phyloP scores from a whole-genome alignment of 2,888 invertebrate genomes.

The Polylopha cassiicola region DNA sequence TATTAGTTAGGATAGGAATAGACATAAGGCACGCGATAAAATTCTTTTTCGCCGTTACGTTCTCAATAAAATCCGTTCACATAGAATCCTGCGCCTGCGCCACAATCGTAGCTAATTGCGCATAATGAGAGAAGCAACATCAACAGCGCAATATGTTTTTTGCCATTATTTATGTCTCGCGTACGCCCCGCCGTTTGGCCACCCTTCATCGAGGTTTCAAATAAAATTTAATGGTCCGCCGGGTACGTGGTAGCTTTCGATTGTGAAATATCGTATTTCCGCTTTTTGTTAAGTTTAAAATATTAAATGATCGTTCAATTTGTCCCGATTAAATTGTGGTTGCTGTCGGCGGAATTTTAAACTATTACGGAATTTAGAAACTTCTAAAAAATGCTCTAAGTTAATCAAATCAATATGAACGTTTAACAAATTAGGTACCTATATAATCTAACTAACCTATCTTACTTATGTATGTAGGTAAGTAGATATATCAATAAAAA shows the following conservation, averaged over 20 bases:
- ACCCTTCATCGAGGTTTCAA: slow-evolving; percentile 63
- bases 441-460: too few relatives aligned
- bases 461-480: too few relatives aligned
- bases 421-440: too few relatives aligned
- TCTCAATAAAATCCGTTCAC: slow-evolving; percentile 64
- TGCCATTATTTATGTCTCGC: slow-evolving; percentile 67
- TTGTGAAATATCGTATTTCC: slow-evolving; percentile 67
- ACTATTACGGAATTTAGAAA: too few relatives aligned
- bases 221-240: slow-evolving; percentile 73
- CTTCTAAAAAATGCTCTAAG: too few relatives aligned
- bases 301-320: slow-evolving; percentile 36
- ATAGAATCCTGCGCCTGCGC: slow-evolving; percentile 53
- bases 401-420: too few relatives aligned
- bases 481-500: too few relatives aligned
- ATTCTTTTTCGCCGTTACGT: slow-evolving; percentile 33
- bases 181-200: slow-evolving; percentile 56
- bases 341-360: too few relatives aligned
- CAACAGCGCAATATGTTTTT: slow-evolving; percentile 74
- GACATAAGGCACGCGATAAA: slow-evolving; percentile 45
- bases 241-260: slow-evolving; percentile 50
- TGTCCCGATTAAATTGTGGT: too few relatives aligned
- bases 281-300: slow-evolving; percentile 50
- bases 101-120: slow-evolving; percentile 77
- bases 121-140: slow-evolving; percentile 72
- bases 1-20: too few relatives aligned